Evolutionary conservation across 2,113 vertebrate species (phyloP).

Genomic region (Ceyx melanurus): DNA sequence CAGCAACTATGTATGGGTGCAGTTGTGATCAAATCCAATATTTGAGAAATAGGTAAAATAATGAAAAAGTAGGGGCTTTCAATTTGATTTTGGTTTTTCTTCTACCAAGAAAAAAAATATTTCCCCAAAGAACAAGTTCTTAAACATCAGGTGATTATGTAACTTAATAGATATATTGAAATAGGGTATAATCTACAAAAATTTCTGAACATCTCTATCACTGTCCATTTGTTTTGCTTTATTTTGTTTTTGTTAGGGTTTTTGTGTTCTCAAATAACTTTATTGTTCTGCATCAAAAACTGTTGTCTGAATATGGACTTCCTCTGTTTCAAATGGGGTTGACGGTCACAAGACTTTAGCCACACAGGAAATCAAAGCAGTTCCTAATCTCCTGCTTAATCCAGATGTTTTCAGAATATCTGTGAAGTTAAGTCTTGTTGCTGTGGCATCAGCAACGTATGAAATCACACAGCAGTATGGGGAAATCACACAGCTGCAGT

Average conservation of each 20-base stretch:
- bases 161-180: background rate
- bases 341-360: background rate
- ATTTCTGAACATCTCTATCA: background rate
- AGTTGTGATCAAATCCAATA: background rate
- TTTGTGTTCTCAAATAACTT: background rate
- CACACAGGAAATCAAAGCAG: background rate
- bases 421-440: background rate
- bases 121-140: background rate
- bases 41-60: background rate
- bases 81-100: background rate
- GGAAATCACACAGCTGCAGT: background rate
- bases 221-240: background rate
- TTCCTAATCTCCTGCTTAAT: background rate
- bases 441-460: background rate
- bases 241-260: too few species aligned
- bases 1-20: fast-evolving
- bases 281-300: background rate
- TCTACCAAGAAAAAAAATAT: background rate
- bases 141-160: background rate
- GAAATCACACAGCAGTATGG: background rate
- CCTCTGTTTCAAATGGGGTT: background rate
- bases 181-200: background rate
- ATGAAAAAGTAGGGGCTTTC: background rate
- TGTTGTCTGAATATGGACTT: background rate
- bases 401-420: background rate